phyloP scores from a whole-genome alignment of 1,140 invertebrate species.

The Antheraea mylitta region DNA sequence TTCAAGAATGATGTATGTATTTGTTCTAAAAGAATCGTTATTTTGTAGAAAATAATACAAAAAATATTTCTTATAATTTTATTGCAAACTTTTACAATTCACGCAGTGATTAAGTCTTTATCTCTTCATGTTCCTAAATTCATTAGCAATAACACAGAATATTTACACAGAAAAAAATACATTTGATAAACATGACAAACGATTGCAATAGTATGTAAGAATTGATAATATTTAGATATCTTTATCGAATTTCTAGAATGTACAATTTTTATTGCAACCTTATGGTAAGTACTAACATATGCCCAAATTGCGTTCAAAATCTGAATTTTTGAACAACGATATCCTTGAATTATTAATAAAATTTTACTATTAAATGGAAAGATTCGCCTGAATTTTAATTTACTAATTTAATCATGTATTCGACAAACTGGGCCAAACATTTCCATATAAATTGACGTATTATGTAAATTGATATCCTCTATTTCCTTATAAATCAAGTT shows the following conservation, averaged over 20 bases:
- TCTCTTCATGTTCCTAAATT: conserved; percentile 44
- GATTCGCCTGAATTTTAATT: not conserved
- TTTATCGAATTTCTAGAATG: not conserved
- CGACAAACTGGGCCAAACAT: not conserved
- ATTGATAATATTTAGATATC: not conserved
- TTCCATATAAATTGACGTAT: not conserved
- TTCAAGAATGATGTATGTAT: too few relatives aligned
- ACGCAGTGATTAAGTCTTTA: conserved; percentile 57
- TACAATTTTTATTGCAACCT: not conserved
- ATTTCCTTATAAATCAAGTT: too few relatives aligned
- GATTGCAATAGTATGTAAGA: not conserved
- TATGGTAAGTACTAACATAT: not conserved
- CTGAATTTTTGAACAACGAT: not conserved
- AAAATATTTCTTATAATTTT: conserved; percentile 34
- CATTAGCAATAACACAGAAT: conserved; percentile 13
- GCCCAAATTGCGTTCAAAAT: not conserved
- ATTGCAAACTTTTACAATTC: conserved; percentile 47
- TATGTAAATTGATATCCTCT: too few relatives aligned
- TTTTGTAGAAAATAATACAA: conserved; percentile 10
- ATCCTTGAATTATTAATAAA: not conserved
- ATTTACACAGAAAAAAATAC: not conserved
- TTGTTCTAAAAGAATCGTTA: too few relatives aligned
- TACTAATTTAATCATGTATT: not conserved
- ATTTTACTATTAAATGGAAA: not conserved
- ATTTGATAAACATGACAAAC: not conserved